These are phyloP conservation scores for Pheosia tremula DNA, from an alignment of 2,888 invertebrate species.

Conservation along the genomic window DNA sequence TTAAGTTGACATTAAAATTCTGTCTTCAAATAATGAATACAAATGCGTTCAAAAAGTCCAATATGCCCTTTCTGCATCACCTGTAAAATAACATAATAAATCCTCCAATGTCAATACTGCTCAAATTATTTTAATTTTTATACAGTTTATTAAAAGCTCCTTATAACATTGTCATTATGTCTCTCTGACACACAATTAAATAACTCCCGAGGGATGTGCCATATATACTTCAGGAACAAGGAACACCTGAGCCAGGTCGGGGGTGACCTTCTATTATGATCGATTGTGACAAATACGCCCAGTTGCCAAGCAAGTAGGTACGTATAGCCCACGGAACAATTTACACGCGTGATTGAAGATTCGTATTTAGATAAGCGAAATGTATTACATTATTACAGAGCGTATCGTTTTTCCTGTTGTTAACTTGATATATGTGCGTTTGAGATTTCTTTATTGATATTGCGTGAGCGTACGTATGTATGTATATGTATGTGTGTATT, in stretches of 20 bases:
- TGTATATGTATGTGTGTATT: too few relatives aligned
- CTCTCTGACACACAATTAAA: background rate
- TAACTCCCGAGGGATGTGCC: background rate
- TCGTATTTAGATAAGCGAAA: conserved; percentile 64
- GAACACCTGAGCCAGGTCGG: conserved; percentile 43
- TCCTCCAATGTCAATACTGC: too few relatives aligned
- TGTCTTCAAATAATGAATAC: too few relatives aligned
- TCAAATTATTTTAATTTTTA: too few relatives aligned
- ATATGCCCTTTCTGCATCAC: too few relatives aligned
- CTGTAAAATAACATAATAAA: too few relatives aligned
- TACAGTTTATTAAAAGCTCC: too few relatives aligned
- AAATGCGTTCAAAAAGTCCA: too few relatives aligned
- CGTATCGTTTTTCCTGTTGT: conserved; percentile 29
- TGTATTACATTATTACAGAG: conserved; percentile 49
- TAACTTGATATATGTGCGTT: conserved; percentile 22
- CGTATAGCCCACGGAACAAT: conserved; percentile 32
- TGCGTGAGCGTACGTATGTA: background rate
- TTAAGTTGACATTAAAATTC: too few relatives aligned
- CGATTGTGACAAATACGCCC: conserved; percentile 70
- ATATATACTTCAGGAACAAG: conserved; percentile 30
- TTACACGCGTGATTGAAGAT: conserved; percentile 57
- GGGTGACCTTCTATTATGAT: conserved; percentile 67
- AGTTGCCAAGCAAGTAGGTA: conserved; percentile 32
- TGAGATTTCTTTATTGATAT: conserved; percentile 12
- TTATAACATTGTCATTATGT: too few relatives aligned